phyloP scores from a whole-genome alignment of 2,888 invertebrate species.

The Parnassius glacialis region DNA sequence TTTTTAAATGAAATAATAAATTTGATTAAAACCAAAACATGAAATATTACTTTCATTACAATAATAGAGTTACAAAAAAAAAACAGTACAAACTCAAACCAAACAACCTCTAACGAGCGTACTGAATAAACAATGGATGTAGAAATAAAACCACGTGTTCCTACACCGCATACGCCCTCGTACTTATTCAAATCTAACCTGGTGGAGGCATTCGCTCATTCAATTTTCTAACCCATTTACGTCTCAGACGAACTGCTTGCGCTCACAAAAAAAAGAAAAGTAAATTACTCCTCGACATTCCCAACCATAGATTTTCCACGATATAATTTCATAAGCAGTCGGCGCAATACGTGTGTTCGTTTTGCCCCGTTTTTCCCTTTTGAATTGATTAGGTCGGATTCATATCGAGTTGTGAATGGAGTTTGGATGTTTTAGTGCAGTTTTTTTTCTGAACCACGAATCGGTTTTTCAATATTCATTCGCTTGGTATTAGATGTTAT shows the following conservation, averaged over 20 bases:
- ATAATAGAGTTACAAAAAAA: constrained; percentile 22
- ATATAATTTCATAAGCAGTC: constrained; percentile 78
- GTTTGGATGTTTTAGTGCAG: constrained; percentile 52
- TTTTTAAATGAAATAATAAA: too few species aligned
- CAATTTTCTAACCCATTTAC: constrained; percentile 82
- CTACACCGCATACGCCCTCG: constrained; percentile 53
- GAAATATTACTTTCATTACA: background rate
- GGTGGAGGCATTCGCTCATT: constrained; percentile 67
- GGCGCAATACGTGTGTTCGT: constrained; percentile 60
- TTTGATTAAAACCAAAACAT: too few species aligned
- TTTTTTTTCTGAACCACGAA: constrained; percentile 43
- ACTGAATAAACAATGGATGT: constrained; percentile 45
- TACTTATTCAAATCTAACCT: constrained; percentile 69
- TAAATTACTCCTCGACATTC: constrained; percentile 58
- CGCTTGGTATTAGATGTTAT: constrained; percentile 39
- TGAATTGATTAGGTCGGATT: constrained; percentile 77
- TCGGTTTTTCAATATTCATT: constrained; percentile 53
- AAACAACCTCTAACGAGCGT: constrained; percentile 31
- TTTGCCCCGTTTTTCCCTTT: constrained; percentile 71
- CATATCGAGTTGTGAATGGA: constrained; percentile 72
- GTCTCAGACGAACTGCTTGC: constrained; percentile 71
- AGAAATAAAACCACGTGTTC: constrained; percentile 58
- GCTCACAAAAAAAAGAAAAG: constrained; percentile 42
- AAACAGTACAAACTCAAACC: constrained; percentile 28
- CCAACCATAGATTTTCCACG: constrained; percentile 69